Conservation (phyloP, 2,797 vertebrate species). For the Emydoidea blandingii region DNA sequence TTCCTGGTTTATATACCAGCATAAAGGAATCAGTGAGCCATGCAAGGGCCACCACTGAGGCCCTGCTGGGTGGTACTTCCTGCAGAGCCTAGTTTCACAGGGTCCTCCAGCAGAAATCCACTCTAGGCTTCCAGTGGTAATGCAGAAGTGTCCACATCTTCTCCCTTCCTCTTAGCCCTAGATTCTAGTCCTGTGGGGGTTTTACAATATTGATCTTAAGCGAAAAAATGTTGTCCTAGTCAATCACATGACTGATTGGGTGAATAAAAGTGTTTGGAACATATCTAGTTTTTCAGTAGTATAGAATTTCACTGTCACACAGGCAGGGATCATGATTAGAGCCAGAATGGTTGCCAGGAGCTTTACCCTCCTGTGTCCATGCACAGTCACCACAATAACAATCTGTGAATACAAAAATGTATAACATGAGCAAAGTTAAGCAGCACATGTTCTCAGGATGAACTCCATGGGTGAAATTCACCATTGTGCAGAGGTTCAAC, state of each 20-base stretch:
- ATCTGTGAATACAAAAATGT: too few relatives aligned
- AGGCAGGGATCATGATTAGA: neutral
- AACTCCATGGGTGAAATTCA: slow-evolving; percentile 16
- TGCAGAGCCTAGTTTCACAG: neutral
- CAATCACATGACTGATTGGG: slow-evolving; percentile 13
- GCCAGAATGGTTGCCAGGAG: neutral
- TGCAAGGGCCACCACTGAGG: neutral
- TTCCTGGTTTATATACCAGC: neutral
- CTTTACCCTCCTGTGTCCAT: neutral
- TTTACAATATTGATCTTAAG: neutral
- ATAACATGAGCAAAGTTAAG: too few relatives aligned
- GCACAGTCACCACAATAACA: neutral
- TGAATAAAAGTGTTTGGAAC: slow-evolving; percentile 45
- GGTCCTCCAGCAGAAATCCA: neutral
- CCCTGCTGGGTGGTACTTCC: neutral
- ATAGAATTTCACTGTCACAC: slow-evolving; percentile 17
- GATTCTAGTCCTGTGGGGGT: neutral
- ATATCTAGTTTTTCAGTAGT: slow-evolving; percentile 16
- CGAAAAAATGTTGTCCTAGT: neutral
- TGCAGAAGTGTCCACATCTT: neutral
- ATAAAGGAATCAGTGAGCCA: neutral
- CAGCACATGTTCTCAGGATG: too few relatives aligned
- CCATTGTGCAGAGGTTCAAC: slow-evolving; percentile 1
- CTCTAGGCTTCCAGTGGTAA: neutral
- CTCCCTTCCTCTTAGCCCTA: neutral